These are phyloP conservation scores for Poecilia gillii DNA, from an alignment of 2,797 vertebrate species.

Conservation along the genomic window DNA sequence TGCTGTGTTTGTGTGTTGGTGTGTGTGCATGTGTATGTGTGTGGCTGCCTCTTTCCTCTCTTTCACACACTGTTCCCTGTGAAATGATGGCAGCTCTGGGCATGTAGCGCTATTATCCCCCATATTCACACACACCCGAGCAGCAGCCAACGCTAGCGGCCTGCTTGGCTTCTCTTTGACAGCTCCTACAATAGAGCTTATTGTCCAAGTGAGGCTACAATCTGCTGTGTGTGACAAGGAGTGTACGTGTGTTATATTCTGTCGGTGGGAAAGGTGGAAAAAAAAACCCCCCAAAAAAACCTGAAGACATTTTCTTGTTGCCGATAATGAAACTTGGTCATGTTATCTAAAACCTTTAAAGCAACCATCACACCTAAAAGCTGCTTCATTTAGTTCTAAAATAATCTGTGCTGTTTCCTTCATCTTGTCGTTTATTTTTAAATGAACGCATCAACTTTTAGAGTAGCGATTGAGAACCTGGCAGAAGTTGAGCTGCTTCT, in stretches of 20 bases:
- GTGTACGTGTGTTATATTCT: slow-evolving; percentile 75
- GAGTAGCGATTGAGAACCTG: slow-evolving; percentile 6
- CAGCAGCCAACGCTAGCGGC: slow-evolving; percentile 83
- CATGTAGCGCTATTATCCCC: slow-evolving; percentile 93
- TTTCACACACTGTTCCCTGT: slow-evolving; percentile 76
- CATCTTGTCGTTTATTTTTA: neutral
- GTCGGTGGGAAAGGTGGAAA: slow-evolving; percentile 75
- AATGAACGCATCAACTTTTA: neutral
- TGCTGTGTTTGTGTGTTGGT: slow-evolving; percentile 59
- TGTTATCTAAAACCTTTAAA: slow-evolving; percentile 48
- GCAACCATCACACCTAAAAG: slow-evolving; percentile 10
- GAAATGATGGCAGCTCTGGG: slow-evolving; percentile 94
- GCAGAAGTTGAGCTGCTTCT: neutral
- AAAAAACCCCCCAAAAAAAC: slow-evolving; percentile 26
- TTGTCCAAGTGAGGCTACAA: slow-evolving; percentile 89
- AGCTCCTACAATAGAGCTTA: slow-evolving; percentile 90
- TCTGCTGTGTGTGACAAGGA: slow-evolving; percentile 82
- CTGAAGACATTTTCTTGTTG: slow-evolving; percentile 71
- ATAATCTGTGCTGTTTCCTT: neutral
- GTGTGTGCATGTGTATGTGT: slow-evolving; percentile 71
- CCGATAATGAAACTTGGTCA: slow-evolving; percentile 62
- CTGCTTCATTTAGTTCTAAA: slow-evolving; percentile 13
- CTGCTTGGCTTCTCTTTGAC: slow-evolving; percentile 89
- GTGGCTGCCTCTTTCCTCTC: slow-evolving; percentile 82
- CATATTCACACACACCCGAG: slow-evolving; percentile 61